phyloP scores from a whole-genome alignment of 2,797 vertebrate species.

The Brachymystax lenok region DNA sequence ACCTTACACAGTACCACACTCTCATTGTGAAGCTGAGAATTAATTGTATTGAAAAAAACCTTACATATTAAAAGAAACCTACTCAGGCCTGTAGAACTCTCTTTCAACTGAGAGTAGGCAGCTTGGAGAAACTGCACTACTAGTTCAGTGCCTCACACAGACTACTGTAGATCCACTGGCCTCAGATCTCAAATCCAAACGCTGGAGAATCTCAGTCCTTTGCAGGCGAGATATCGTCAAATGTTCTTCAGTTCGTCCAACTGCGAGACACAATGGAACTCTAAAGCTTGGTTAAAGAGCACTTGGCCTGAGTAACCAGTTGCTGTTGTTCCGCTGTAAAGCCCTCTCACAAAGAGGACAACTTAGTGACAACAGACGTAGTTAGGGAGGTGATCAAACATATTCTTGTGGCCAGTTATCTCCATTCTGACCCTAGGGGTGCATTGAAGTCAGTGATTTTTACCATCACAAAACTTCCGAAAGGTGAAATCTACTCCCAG shows the following conservation, averaged over 20 bases:
- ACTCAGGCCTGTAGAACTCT: background rate
- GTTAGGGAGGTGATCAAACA: background rate
- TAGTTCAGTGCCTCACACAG: background rate
- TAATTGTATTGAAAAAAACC: background rate
- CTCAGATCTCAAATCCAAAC: background rate
- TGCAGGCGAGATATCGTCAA: background rate
- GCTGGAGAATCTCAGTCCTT: background rate
- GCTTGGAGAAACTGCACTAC: background rate
- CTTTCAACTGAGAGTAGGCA: constrained; percentile 2
- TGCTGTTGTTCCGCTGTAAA: background rate
- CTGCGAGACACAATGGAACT: background rate
- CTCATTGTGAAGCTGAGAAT: constrained; percentile 1
- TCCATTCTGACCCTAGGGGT: background rate
- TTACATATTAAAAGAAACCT: background rate
- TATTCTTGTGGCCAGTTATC: background rate
- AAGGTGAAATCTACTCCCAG: constrained; percentile 7
- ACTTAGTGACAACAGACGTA: background rate
- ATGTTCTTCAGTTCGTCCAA: background rate
- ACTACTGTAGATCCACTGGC: constrained; percentile 1
- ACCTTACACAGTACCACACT: constrained; percentile 1
- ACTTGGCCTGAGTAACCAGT: constrained; percentile 2
- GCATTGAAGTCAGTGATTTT: background rate
- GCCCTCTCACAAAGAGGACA: background rate
- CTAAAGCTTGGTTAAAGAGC: background rate
- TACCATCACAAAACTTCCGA: constrained; percentile 28